Conservation (phyloP, 2,888 invertebrate species). For the Aleiodes leptofemur region DNA sequence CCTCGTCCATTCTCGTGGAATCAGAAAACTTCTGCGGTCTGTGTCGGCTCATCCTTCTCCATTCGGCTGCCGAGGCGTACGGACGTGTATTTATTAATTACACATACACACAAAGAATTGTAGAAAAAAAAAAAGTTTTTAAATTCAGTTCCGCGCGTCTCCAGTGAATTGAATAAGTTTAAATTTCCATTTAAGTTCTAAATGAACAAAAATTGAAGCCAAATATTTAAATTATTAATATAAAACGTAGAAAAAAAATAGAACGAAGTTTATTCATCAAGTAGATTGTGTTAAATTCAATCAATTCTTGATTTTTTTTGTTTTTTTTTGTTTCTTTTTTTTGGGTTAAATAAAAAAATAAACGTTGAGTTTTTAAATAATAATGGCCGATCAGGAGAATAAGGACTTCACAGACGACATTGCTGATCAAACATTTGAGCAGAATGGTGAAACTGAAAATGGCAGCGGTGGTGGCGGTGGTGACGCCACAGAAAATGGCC, state of each 20-base stretch:
- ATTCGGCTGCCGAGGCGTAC: conserved; percentile 69
- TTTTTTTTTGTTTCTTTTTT: not conserved
- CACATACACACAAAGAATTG: too few relatives aligned
- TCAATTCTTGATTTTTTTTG: not conserved
- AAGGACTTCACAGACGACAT: conserved; percentile 75
- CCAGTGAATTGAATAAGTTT: not conserved
- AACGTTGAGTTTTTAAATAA: conserved; percentile 39
- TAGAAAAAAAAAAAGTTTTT: not conserved
- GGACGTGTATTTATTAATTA: conserved; percentile 58
- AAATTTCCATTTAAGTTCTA: conserved; percentile 34
- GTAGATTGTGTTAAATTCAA: conserved; percentile 27
- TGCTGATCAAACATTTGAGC: conserved; percentile 80
- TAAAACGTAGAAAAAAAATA: conserved; percentile 13
- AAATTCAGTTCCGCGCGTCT: conserved; percentile 10
- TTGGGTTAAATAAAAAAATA: conserved; percentile 39
- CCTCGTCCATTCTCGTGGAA: conserved; percentile 59
- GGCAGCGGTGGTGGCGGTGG: conserved; percentile 75
- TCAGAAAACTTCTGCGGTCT: conserved; percentile 55
- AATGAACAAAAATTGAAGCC: too few relatives aligned
- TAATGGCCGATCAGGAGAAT: conserved; percentile 72
- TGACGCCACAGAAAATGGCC: conserved; percentile 83
- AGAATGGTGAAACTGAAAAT: conserved; percentile 77
- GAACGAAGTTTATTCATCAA: conserved; percentile 45
- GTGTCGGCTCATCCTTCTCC: conserved; percentile 67
- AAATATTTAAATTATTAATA: not conserved